phyloP scores from a whole-genome alignment of 2,888 invertebrate genomes.

The Scaptodrosophila latifasciaeformis region DNA sequence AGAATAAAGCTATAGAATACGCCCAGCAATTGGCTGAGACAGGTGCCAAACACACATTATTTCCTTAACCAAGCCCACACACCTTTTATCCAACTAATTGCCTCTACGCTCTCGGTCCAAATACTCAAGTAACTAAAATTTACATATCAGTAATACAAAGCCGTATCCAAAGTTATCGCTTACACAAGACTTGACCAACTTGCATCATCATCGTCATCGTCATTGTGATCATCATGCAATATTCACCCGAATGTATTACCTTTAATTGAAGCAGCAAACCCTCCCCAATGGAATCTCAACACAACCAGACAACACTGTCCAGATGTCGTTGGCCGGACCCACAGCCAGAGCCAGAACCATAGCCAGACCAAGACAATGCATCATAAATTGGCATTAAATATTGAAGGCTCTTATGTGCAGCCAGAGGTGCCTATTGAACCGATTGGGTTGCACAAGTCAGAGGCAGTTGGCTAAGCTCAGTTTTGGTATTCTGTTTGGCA shows the following conservation, averaged over 20 bases:
- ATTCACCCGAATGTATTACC: conserved; percentile 61
- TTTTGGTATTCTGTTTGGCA: conserved; percentile 21
- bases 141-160: conserved; percentile 39
- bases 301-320: too few relatives aligned
- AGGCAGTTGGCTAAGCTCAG: background rate
- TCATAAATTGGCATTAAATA: conserved; percentile 67
- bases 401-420: conserved; percentile 46
- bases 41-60: too few relatives aligned
- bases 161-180: conserved; percentile 38
- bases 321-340: too few relatives aligned
- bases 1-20: too few relatives aligned
- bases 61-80: too few relatives aligned
- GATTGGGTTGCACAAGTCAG: background rate
- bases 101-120: too few relatives aligned
- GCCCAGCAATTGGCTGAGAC: too few relatives aligned
- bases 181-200: conserved; percentile 9
- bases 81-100: too few relatives aligned
- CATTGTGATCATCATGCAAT: conserved; percentile 45
- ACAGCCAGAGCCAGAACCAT: background rate
- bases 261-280: conserved; percentile 63
- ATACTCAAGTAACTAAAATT: conserved; percentile 13
- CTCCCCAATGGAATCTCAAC: conserved; percentile 15
- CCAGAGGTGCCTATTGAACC: background rate
- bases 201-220: background rate
- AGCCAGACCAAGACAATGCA: conserved; percentile 41